phyloP scores from a whole-genome alignment of 1,140 invertebrate species.

The Ceratina australensis region DNA sequence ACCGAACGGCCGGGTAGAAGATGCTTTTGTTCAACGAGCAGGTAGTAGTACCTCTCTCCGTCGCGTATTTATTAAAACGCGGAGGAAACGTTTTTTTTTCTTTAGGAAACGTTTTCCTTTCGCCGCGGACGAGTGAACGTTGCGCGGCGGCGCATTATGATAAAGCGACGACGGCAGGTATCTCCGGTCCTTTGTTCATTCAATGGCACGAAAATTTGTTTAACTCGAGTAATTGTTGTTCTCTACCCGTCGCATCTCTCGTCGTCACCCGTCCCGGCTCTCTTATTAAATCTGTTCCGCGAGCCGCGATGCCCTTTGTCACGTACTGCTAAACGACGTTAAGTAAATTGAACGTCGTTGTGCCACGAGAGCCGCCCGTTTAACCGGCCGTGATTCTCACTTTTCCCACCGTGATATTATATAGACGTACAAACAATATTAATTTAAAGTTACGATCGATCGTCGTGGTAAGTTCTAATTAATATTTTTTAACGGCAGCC shows the following conservation, averaged over 20 bases:
- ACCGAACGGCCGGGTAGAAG: slow-evolving; percentile 4
- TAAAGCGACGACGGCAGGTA: slow-evolving; percentile 15
- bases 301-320: slow-evolving; percentile 24
- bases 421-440: too few relatives aligned
- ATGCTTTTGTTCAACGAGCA: slow-evolving; percentile 21
- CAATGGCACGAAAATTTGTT: slow-evolving; percentile 36
- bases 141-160: neutral
- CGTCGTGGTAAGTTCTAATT: too few relatives aligned
- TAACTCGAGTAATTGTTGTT: slow-evolving; percentile 44
- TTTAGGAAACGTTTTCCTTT: slow-evolving; percentile 11
- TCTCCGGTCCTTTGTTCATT: slow-evolving; percentile 29
- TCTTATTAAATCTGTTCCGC: slow-evolving; percentile 33
- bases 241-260: neutral
- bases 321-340: slow-evolving; percentile 37
- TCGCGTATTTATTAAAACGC: slow-evolving; percentile 19
- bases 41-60: neutral
- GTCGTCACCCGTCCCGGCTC: neutral
- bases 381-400: neutral
- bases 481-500: too few relatives aligned
- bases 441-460: too few relatives aligned
- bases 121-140: neutral
- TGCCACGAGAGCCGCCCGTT: neutral
- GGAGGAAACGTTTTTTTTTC: slow-evolving; percentile 3
- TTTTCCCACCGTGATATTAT: too few relatives aligned
- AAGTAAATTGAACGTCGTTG: slow-evolving; percentile 20